These are phyloP conservation scores for Tipula confusa DNA, from an alignment of 2,888 invertebrate genomes.

Conservation along the genomic window DNA sequence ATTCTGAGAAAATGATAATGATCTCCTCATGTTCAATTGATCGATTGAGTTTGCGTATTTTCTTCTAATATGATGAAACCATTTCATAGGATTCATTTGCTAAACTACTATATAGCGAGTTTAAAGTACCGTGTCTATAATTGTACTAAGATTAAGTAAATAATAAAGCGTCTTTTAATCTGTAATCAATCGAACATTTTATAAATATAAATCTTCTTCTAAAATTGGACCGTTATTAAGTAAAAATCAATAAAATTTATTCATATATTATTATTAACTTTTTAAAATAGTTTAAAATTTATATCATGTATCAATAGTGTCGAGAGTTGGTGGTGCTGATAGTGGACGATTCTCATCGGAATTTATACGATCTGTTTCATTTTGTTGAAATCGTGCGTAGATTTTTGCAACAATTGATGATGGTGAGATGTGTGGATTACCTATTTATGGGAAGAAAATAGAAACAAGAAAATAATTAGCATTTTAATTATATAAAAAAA, in stretches of 20 bases:
- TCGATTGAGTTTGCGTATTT: neutral
- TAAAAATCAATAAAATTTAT: neutral
- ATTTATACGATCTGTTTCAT: slow-evolving; percentile 53
- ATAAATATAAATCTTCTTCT: neutral
- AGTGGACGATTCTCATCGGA: slow-evolving; percentile 38
- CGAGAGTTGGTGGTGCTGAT: slow-evolving; percentile 37
- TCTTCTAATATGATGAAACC: neutral
- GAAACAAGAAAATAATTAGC: neutral
- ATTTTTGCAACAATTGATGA: slow-evolving; percentile 78
- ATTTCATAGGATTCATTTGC: neutral
- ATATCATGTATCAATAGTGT: neutral
- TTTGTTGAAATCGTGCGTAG: slow-evolving; percentile 64
- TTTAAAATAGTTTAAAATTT: neutral
- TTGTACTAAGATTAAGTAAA: neutral
- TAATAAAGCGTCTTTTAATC: neutral
- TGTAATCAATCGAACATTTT: neutral
- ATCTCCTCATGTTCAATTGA: neutral
- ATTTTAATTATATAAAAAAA: neutral
- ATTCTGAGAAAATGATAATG: neutral
- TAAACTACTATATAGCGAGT: neutral
- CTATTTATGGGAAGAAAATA: slow-evolving; percentile 46
- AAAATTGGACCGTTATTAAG: neutral
- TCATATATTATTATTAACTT: neutral
- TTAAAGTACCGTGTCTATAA: no score
- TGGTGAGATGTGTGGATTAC: slow-evolving; percentile 72